phyloP scores from a whole-genome alignment of 2,888 invertebrate species.

The Troides oblongomaculatus region DNA sequence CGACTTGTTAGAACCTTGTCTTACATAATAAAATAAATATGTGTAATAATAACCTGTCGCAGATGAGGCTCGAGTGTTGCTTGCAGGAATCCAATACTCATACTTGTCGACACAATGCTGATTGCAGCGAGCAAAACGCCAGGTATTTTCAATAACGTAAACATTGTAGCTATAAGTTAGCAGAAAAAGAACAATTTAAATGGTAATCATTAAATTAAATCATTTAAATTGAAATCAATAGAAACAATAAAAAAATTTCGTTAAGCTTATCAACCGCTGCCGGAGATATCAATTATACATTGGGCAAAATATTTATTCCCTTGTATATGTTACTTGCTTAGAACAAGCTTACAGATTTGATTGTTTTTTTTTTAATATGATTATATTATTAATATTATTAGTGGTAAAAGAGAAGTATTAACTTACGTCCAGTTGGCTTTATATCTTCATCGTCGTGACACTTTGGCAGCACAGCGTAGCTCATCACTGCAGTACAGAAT shows the following conservation, averaged over 20 bases:
- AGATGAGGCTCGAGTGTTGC: conserved; percentile 94
- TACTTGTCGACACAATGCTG: conserved; percentile 87
- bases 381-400: too few species aligned
- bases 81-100: conserved; percentile 92
- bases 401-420: not conserved
- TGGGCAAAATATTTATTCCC: too few species aligned
- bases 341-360: too few species aligned
- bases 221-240: not conserved
- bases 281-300: too few species aligned
- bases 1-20: not conserved
- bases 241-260: too few species aligned
- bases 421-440: conserved; percentile 82
- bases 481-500: conserved; percentile 87
- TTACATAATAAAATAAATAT: not conserved
- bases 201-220: not conserved
- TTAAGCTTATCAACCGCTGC: too few species aligned
- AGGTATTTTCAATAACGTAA: conserved; percentile 84
- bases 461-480: conserved; percentile 85
- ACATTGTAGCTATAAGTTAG: conserved; percentile 81
- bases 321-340: too few species aligned
- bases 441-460: conserved; percentile 79
- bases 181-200: not conserved
- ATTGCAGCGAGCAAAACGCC: conserved; percentile 85
- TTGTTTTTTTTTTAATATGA: too few species aligned
- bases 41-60: conserved; percentile 69